These are phyloP conservation scores for Sebastes fasciatus DNA, from an alignment of 2,113 vertebrate species.

Conservation along the genomic window DNA sequence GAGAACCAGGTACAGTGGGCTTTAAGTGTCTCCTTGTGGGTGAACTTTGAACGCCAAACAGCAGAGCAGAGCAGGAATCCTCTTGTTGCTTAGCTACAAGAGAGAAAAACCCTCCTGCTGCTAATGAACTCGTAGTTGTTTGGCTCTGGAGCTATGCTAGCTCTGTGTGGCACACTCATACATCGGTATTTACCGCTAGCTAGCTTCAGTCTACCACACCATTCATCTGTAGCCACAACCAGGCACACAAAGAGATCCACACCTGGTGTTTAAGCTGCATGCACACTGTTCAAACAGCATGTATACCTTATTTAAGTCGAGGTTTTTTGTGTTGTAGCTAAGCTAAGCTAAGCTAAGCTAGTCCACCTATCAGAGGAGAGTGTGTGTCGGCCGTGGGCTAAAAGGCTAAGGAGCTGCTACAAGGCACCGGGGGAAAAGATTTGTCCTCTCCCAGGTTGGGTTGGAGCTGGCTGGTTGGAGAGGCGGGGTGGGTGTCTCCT, in stretches of 20 bases:
- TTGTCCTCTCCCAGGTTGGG: slow-evolving; percentile 72
- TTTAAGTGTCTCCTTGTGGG: slow-evolving; percentile 52
- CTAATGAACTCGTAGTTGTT: slow-evolving; percentile 82
- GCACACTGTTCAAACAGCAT: slow-evolving; percentile 7
- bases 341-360: slow-evolving; percentile 68
- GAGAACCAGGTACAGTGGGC: slow-evolving; percentile 90
- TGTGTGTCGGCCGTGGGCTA: slow-evolving; percentile 78
- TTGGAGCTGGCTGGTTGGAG: slow-evolving; percentile 51
- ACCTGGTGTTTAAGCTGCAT: slow-evolving; percentile 31
- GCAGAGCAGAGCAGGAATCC: slow-evolving; percentile 58
- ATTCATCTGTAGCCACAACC: slow-evolving; percentile 58
- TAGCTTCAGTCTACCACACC: slow-evolving; percentile 60
- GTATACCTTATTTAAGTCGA: slow-evolving; percentile 27
- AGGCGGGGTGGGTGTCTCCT: slow-evolving; percentile 72
- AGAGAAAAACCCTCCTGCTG: slow-evolving; percentile 71
- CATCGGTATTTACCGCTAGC: slow-evolving; percentile 84
- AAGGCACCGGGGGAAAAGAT: slow-evolving; percentile 78
- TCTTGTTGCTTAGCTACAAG: slow-evolving; percentile 66
- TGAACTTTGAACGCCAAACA: slow-evolving; percentile 65
- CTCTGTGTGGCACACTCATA: slow-evolving; percentile 75
- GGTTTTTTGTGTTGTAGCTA: slow-evolving; percentile 38
- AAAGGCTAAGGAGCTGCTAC: slow-evolving; percentile 78
- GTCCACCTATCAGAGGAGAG: slow-evolving; percentile 61
- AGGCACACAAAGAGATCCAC: slow-evolving; percentile 67
- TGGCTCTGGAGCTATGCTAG: slow-evolving; percentile 81